Conservation (phyloP, 1,140 invertebrate genomes). For the Gonioctena quinquepunctata region DNA sequence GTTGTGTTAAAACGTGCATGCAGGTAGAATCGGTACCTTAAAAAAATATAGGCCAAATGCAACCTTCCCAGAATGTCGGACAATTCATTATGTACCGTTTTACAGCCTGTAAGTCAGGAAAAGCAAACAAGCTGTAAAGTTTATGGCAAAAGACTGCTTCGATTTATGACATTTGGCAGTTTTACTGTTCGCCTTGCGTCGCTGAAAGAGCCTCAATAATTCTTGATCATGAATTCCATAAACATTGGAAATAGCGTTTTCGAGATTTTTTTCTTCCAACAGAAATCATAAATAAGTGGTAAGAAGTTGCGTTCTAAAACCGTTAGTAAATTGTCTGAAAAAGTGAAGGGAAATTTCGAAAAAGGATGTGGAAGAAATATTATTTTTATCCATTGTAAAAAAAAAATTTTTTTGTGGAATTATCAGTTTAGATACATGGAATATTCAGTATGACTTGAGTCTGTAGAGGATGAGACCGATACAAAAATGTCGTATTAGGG, state of each 20-base stretch:
- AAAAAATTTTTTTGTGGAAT: no score
- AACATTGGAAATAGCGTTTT: not conserved
- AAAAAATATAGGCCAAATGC: conserved; percentile 26
- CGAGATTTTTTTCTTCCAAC: no score
- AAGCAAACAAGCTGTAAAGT: conserved; percentile 5
- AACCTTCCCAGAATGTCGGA: conserved; percentile 21
- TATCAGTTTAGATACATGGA: no score
- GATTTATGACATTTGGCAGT: not conserved
- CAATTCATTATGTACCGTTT: conserved; percentile 17
- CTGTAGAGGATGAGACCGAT: no score
- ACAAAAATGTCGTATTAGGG: no score
- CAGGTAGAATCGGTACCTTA: not conserved
- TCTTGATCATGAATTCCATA: not conserved
- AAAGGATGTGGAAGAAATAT: no score
- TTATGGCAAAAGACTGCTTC: not conserved
- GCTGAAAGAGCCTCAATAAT: not conserved
- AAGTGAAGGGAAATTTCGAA: no score
- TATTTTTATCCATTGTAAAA: no score
- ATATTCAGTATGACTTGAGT: no score
- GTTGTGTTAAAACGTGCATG: not conserved
- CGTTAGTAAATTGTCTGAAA: no score
- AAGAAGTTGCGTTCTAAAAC: no score
- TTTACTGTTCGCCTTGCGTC: not conserved
- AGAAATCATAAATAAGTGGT: no score
- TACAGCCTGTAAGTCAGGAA: conserved; percentile 11